Conservation (phyloP, 2,113 vertebrate species). For the Irena cyanogastra region DNA sequence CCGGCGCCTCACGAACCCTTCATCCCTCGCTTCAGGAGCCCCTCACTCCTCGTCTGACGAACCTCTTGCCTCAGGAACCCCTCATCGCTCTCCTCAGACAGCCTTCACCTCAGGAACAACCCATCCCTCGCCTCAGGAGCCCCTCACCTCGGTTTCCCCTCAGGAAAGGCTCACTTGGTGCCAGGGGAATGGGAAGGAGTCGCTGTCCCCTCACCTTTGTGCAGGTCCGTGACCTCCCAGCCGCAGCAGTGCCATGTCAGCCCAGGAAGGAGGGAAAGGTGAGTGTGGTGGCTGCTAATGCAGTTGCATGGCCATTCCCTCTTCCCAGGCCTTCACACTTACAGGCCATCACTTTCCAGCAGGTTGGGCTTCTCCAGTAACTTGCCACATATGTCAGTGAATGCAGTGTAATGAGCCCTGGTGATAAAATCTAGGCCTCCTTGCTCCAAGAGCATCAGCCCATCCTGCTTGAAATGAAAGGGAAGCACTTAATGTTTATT, state of each 20-base stretch:
- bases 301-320: not conserved
- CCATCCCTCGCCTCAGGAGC: not conserved
- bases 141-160: no score
- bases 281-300: not conserved
- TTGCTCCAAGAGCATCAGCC: not conserved
- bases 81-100: not conserved
- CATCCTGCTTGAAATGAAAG: not conserved
- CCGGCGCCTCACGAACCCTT: not conserved
- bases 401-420: not conserved
- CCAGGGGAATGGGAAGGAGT: no score
- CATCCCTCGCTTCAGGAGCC: not conserved
- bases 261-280: not conserved
- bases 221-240: not conserved
- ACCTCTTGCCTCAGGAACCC: not conserved
- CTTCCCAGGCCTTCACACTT: not conserved
- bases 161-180: no score
- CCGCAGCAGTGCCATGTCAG: not conserved
- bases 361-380: not conserved
- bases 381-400: not conserved
- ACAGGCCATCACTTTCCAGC: not conserved
- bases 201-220: not conserved
- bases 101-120: no score
- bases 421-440: not conserved
- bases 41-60: no score
- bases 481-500: constrained; percentile 49